Evolutionary conservation across 2,113 vertebrate species (phyloP), one percentile per base, ranked within the genome.

Genomic region (Sander lucioperca): DNA sequence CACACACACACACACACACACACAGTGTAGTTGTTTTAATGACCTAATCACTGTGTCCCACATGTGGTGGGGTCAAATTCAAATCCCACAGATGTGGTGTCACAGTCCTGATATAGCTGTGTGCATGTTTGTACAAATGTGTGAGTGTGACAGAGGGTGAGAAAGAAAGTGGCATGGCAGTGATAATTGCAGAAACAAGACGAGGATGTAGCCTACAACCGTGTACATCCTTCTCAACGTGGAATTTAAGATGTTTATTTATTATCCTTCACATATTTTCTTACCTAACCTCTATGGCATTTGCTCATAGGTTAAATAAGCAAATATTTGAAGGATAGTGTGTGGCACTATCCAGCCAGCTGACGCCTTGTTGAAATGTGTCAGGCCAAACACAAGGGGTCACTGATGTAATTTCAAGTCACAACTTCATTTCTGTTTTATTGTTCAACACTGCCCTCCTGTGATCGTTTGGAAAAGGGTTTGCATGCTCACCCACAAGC

Each of bases 391-490:
- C 75, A 70, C 72, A 67, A 57, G 58, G 4, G 48, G 71, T 58
- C 48, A 12, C 39, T 69, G 9, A 23, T 67, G 23, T 11, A 18
- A 19, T 18, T 30, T 18, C 21, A 21, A 47, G 11, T 21, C 4
- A 57, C 43, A 47, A 14, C 2, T 25, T 21, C 3, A 30, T 6
- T 3, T 16, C 16, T 45, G 19, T 57, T 74, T 65, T 2, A 82
- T 39, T 56, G 54, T 15, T 27, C 64, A 80, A 36, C 73, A 53
- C 68, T 88, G 86, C 9, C 65, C 50, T 80, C 90, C 86, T 4
- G 14, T 83, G 90, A 76, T 11, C 23, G 6, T 23, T 11, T 56
- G 57, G 48, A 33, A 48, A 23, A 27, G 1, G 9, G 36, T 9
- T 10, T 5, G 5, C 14, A 15, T 30, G 16, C 3, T 39, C 21